Conservation (phyloP, 2,113 vertebrate species). For the Alosa alosa region DNA sequence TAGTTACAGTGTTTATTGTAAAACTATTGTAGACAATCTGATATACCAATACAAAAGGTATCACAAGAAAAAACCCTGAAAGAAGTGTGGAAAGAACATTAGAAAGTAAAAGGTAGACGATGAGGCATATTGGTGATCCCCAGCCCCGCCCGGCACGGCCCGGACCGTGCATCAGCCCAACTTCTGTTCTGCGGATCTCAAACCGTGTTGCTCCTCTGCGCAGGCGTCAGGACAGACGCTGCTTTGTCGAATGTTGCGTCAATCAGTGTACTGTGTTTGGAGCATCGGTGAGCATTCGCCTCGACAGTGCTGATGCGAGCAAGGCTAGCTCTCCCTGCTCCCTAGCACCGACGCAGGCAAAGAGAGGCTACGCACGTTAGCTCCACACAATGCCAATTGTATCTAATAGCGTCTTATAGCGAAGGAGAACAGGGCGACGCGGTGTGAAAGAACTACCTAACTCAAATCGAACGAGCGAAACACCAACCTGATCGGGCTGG, state of each 20-base stretch:
- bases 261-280: conserved; percentile 20
- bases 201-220: background rate
- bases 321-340: conserved; percentile 21
- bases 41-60: background rate
- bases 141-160: background rate
- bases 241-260: conserved; percentile 36
- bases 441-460: conserved; percentile 32
- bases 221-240: conserved; percentile 21
- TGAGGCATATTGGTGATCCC: background rate
- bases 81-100: background rate
- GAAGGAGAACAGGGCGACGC: conserved; percentile 36
- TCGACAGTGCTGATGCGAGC: background rate
- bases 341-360: conserved; percentile 39
- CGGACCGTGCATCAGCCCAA: background rate
- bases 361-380: conserved; percentile 25
- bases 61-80: background rate
- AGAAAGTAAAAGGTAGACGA: background rate
- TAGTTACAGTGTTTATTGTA: background rate
- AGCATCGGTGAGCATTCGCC: conserved; percentile 4
- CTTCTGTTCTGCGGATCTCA: conserved; percentile 3
- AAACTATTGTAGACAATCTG: background rate
- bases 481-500: background rate
- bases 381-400: conserved; percentile 37
- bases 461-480: background rate
- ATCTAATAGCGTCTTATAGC: conserved; percentile 38